These are phyloP conservation scores for Rhorus exstirpatorius DNA, from an alignment of 2,888 invertebrate genomes.

Conservation along the genomic window DNA sequence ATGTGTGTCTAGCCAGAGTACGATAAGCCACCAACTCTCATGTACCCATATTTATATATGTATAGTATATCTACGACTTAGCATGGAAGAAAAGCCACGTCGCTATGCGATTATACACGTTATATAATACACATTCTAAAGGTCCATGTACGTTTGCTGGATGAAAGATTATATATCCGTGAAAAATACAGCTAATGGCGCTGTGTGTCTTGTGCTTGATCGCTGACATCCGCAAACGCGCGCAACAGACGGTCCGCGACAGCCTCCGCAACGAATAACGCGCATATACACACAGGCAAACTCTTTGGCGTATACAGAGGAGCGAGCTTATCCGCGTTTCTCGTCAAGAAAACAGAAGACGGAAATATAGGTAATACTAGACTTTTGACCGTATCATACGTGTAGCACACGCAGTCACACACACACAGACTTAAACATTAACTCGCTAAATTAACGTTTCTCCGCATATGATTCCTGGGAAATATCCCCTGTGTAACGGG, in stretches of 20 bases:
- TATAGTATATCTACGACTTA: not conserved
- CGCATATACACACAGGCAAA: slow-evolving; percentile 15
- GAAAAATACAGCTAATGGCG: slow-evolving; percentile 66
- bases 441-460: slow-evolving; percentile 56
- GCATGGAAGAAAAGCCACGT: slow-evolving; percentile 28
- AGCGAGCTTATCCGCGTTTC: slow-evolving; percentile 29
- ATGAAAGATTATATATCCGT: slow-evolving; percentile 59
- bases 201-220: slow-evolving; percentile 60
- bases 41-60: slow-evolving; percentile 1
- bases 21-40: slow-evolving; percentile 22
- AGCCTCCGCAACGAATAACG: slow-evolving; percentile 52
- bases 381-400: slow-evolving; percentile 32
- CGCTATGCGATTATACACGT: slow-evolving; percentile 45
- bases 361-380: slow-evolving; percentile 43
- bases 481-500: slow-evolving; percentile 63
- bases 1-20: slow-evolving; percentile 3
- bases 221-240: slow-evolving; percentile 61
- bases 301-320: not conserved
- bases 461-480: slow-evolving; percentile 50
- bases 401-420: not conserved
- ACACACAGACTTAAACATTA: slow-evolving; percentile 13
- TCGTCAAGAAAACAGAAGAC: slow-evolving; percentile 26
- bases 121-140: slow-evolving; percentile 52
- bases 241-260: slow-evolving; percentile 57
- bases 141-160: slow-evolving; percentile 40